Conservation (phyloP, 2,888 invertebrate genomes). For the Artemia sinica region DNA sequence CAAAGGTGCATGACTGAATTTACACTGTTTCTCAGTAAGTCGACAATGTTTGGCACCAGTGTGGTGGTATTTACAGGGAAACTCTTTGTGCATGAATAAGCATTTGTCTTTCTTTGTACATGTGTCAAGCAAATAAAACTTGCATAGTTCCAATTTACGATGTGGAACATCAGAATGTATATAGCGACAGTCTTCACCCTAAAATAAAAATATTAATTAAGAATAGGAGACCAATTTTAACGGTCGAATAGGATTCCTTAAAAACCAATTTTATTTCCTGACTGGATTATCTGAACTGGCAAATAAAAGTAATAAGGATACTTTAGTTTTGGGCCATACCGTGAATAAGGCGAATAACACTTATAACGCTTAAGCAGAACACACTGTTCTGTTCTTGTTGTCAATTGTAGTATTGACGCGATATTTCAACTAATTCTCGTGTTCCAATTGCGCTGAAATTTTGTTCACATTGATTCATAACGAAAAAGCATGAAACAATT, state of each 20-base stretch:
- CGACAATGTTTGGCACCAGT: constrained; percentile 65
- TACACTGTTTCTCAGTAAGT: constrained; percentile 58
- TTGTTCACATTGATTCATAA: too few species aligned
- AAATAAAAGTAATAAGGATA: too few species aligned
- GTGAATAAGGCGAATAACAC: too few species aligned
- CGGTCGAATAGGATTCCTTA: not conserved
- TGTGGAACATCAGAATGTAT: constrained; percentile 65
- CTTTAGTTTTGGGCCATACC: too few species aligned
- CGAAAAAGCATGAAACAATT: too few species aligned
- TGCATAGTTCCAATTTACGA: constrained; percentile 81
- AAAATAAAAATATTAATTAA: not conserved
- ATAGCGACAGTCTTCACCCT: constrained; percentile 65
- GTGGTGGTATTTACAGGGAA: constrained; percentile 92
- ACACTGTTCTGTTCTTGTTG: too few species aligned
- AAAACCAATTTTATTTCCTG: not conserved
- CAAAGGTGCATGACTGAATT: constrained; percentile 82
- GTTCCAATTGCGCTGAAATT: too few species aligned
- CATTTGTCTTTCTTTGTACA: constrained; percentile 90
- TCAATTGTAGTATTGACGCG: too few species aligned
- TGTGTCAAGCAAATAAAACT: constrained; percentile 86
- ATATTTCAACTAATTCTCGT: too few species aligned
- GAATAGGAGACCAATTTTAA: too few species aligned
- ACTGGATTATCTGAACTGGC: too few species aligned
- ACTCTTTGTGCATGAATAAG: constrained; percentile 87
- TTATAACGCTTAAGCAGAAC: too few species aligned